Evolutionary conservation across 2,113 vertebrate genomes (phyloP).

Genomic region (Amblyornis subalaris): DNA sequence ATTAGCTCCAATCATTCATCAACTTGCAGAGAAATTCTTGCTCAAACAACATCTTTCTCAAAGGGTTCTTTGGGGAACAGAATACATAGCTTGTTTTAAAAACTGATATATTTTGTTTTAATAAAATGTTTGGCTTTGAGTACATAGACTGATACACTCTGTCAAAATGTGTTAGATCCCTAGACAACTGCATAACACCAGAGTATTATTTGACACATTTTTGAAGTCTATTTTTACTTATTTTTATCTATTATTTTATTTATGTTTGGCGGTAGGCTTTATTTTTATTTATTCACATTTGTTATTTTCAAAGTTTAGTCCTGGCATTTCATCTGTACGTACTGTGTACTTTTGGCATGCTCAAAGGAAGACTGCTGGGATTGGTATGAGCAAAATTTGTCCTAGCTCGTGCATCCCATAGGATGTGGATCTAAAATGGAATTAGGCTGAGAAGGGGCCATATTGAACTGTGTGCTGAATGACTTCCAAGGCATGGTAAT

Average conservation of each 20-base stretch:
- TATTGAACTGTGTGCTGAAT: not conserved
- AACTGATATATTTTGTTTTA: conserved; percentile 62
- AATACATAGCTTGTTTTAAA: conserved; percentile 52
- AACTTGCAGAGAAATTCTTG: conserved; percentile 32
- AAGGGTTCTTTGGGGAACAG: conserved; percentile 36
- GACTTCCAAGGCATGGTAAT: not conserved
- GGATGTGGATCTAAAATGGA: not conserved
- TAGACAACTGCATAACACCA: conserved; percentile 49
- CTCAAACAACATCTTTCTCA: conserved; percentile 35
- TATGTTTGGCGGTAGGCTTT: conserved; percentile 1
- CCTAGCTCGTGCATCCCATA: not conserved
- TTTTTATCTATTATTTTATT: conserved; percentile 62
- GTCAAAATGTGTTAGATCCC: conserved; percentile 66
- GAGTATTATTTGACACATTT: conserved; percentile 56
- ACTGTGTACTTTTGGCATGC: not conserved
- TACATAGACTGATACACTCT: conserved; percentile 53
- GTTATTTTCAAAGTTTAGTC: conserved; percentile 6
- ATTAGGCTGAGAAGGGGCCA: not conserved
- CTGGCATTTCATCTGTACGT: not conserved
- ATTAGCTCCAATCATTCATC: conserved; percentile 48
- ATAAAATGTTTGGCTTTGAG: conserved; percentile 62
- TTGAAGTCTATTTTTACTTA: conserved; percentile 50
- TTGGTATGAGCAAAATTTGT: not conserved
- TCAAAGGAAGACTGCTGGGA: not conserved
- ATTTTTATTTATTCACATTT: conserved; percentile 33